These are phyloP conservation scores for Hirundo rustica DNA, from an alignment of 2,797 vertebrate genomes.

Conservation along the genomic window DNA sequence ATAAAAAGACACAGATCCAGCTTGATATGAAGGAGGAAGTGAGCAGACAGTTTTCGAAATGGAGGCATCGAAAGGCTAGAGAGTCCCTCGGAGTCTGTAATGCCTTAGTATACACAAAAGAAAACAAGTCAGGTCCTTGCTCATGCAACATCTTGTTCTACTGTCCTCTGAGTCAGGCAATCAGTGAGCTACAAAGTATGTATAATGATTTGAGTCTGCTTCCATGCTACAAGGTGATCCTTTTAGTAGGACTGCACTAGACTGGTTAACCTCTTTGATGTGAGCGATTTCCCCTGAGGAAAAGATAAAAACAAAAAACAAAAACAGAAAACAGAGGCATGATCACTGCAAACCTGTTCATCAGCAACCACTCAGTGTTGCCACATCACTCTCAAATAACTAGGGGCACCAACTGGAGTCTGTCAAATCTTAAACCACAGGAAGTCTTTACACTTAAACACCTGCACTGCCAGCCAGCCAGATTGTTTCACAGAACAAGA, in stretches of 20 bases:
- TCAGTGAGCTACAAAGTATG: slow-evolving; percentile 79
- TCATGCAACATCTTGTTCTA: slow-evolving; percentile 93
- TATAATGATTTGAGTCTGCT: slow-evolving; percentile 75
- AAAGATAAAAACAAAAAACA: slow-evolving; percentile 72
- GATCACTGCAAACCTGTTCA: slow-evolving; percentile 67
- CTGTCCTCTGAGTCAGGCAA: slow-evolving; percentile 78
- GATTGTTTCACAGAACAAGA: slow-evolving; percentile 53
- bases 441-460: background rate
- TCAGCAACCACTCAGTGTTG: slow-evolving; percentile 47
- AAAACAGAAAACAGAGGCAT: slow-evolving; percentile 72
- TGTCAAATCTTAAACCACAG: slow-evolving; percentile 50
- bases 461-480: slow-evolving; percentile 57
- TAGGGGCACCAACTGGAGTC: slow-evolving; percentile 53
- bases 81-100: slow-evolving; percentile 76
- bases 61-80: slow-evolving; percentile 74
- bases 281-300: slow-evolving; percentile 86
- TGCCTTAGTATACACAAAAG: slow-evolving; percentile 77
- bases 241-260: slow-evolving; percentile 92
- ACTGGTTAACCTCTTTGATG: slow-evolving; percentile 89
- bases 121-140: slow-evolving; percentile 82
- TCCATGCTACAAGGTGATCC: slow-evolving; percentile 80
- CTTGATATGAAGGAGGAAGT: slow-evolving; percentile 76
- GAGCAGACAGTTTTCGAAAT: slow-evolving; percentile 75
- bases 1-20: slow-evolving; percentile 78
- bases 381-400: slow-evolving; percentile 48